Percentiles rank a stretch among this genome's conserved stretches.
phyloP scores from a whole-genome alignment of 2,888 invertebrate genomes.

The Malacosoma neustria region DNA sequence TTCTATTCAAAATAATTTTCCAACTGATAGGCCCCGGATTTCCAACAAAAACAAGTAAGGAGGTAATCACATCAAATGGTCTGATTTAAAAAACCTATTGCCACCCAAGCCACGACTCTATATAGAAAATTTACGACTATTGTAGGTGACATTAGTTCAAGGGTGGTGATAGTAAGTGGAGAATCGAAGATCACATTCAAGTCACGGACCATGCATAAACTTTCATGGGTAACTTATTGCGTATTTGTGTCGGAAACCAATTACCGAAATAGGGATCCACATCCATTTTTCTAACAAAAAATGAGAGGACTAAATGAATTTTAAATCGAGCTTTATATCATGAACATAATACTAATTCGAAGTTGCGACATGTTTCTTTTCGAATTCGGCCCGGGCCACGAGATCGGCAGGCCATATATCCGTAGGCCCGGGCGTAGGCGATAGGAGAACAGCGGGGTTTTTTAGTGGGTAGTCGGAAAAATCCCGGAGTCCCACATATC shows the following conservation, averaged over 20 bases:
- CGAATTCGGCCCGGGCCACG: too few species aligned
- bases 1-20: too few species aligned
- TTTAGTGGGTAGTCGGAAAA: too few species aligned
- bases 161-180: slow-evolving; percentile 28
- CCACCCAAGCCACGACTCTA: background rate
- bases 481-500: too few species aligned
- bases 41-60: too few species aligned
- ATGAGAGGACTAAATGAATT: slow-evolving; percentile 24
- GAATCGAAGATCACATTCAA: slow-evolving; percentile 27
- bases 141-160: slow-evolving; percentile 23
- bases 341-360: too few species aligned
- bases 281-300: slow-evolving; percentile 27
- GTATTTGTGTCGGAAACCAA: slow-evolving; percentile 56
- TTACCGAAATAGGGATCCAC: slow-evolving; percentile 36
- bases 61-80: too few species aligned
- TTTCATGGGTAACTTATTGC: slow-evolving; percentile 52
- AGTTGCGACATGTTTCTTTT: too few species aligned
- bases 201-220: slow-evolving; percentile 42
- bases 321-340: slow-evolving; percentile 29
- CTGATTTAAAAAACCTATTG: background rate
- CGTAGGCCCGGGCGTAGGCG: too few species aligned
- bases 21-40: too few species aligned
- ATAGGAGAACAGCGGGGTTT: too few species aligned
- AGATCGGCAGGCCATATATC: too few species aligned
- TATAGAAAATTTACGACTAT: slow-evolving; percentile 9